A percentile compares a stretch with the other conserved stretches of the same genome.
phyloP scores from a whole-genome alignment of 2,797 vertebrate genomes.

The Syngnathus acus region DNA sequence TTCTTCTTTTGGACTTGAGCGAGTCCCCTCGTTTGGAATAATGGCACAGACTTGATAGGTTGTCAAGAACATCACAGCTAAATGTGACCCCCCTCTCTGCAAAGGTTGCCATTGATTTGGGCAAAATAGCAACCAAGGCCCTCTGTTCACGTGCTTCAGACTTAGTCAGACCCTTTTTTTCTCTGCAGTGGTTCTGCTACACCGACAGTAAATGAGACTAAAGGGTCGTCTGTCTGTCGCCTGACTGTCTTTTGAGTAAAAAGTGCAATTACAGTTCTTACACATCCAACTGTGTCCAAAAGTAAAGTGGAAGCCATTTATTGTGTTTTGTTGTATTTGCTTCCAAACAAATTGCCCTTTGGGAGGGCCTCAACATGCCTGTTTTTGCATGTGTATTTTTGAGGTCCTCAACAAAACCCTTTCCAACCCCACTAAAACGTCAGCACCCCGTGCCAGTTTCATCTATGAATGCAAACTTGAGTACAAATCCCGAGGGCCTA shows the following conservation, averaged over 20 bases:
- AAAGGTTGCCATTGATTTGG: conserved; percentile 18
- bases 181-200: neutral
- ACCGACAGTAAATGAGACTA: conserved; percentile 14
- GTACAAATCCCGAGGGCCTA: too few species aligned
- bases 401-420: neutral
- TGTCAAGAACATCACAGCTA: too few species aligned
- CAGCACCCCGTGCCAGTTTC: too few species aligned
- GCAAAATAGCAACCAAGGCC: conserved; percentile 38
- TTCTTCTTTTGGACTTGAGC: too few species aligned
- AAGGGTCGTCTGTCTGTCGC: neutral
- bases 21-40: too few species aligned
- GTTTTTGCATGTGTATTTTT: neutral
- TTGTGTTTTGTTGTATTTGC: conserved; percentile 35
- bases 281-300: conserved; percentile 52
- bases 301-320: conserved; percentile 50
- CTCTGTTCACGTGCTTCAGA: conserved; percentile 64
- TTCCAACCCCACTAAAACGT: neutral
- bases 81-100: conserved; percentile 6
- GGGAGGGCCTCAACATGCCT: neutral
- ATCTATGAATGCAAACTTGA: too few species aligned
- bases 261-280: conserved; percentile 68
- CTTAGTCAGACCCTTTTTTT: conserved; percentile 56
- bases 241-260: conserved; percentile 26
- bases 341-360: too few species aligned
- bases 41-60: too few species aligned